These are phyloP conservation scores for Zele albiditarsus DNA, from an alignment of 2,888 invertebrate species.

Conservation along the genomic window DNA sequence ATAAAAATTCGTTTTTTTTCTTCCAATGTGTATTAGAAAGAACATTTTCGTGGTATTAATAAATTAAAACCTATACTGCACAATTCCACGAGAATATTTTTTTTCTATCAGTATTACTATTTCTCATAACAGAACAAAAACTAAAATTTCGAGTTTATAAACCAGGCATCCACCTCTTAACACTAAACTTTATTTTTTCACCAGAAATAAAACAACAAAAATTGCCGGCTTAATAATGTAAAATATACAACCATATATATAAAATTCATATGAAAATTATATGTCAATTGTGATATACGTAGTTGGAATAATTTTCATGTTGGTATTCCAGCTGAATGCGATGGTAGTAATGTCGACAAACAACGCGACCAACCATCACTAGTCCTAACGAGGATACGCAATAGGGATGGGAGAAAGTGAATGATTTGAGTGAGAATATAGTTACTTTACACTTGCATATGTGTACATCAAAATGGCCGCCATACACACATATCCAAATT, in stretches of 20 bases:
- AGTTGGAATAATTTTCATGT: neutral
- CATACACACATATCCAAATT: neutral
- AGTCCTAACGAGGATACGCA: slow-evolving; percentile 2
- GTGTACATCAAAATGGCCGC: neutral
- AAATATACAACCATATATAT: neutral
- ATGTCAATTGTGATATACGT: neutral
- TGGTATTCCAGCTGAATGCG: neutral
- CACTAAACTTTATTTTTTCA: no score
- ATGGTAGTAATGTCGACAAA: neutral
- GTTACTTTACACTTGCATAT: neutral
- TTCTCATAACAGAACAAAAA: no score
- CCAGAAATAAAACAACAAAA: no score
- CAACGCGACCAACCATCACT: slow-evolving; percentile 5
- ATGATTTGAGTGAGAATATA: neutral
- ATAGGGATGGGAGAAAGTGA: neutral
- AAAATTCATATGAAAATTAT: neutral
- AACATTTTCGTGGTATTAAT: no score
- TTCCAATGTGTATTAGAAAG: no score
- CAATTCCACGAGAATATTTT: no score
- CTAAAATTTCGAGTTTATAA: no score
- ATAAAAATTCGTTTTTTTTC: no score
- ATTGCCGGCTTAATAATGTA: no score
- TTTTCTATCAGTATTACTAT: no score
- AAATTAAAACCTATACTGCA: no score
- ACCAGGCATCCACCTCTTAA: no score